phyloP scores from a whole-genome alignment of 1,140 invertebrate species.

The Drosophila sechellia region DNA sequence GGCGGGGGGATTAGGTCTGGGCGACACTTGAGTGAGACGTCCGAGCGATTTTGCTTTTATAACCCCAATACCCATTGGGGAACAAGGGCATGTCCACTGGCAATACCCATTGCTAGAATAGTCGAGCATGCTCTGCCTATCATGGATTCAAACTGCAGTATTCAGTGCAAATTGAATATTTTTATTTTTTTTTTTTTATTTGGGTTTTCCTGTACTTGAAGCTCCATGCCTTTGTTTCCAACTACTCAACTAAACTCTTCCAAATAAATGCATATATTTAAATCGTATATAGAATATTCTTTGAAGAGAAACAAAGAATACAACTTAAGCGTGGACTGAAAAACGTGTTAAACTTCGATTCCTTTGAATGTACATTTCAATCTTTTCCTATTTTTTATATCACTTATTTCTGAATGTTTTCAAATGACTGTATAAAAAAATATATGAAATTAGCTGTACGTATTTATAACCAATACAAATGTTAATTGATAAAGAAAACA shows the following conservation, averaged over 20 bases:
- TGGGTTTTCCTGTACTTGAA: neutral
- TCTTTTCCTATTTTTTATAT: conserved; percentile 26
- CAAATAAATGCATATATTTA: conserved; percentile 16
- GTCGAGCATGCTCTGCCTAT: neutral
- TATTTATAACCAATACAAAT: conserved; percentile 25
- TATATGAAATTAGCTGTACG: conserved; percentile 19
- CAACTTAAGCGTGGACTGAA: conserved; percentile 33
- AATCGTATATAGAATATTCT: conserved; percentile 17
- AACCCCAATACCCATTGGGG: conserved; percentile 44
- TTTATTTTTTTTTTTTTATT: neutral
- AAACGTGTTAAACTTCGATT: conserved; percentile 24
- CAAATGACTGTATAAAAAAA: conserved; percentile 28
- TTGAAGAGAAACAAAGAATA: conserved; percentile 5
- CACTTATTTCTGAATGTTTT: conserved; percentile 22
- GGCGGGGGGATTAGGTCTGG: conserved; percentile 20
- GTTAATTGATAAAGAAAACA: conserved; percentile 26
- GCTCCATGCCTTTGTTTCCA: neutral
- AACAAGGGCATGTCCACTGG: conserved; percentile 12
- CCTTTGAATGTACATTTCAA: conserved; percentile 31
- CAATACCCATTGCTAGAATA: neutral
- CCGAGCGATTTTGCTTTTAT: conserved; percentile 56
- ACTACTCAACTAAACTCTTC: conserved; percentile 19
- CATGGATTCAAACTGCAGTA: neutral
- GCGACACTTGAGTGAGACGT: conserved; percentile 72
- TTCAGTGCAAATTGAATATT: no score